phyloP scores from a whole-genome alignment of 2,888 invertebrate genomes.

The Caenorhabditis uteleia region DNA sequence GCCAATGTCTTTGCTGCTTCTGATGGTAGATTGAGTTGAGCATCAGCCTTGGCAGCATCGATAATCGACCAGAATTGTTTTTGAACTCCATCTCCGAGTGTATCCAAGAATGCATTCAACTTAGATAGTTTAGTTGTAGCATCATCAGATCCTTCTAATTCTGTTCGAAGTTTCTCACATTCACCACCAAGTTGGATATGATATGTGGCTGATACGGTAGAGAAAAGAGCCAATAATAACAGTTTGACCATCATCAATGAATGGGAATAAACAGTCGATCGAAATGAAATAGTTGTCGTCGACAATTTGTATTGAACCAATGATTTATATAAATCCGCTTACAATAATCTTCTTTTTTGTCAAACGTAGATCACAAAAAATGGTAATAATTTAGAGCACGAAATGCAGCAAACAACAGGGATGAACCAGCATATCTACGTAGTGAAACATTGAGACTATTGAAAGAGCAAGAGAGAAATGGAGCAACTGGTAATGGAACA shows the following conservation, averaged over 20 bases:
- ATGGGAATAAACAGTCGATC: too few species aligned
- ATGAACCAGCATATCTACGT: slow-evolving; percentile 57
- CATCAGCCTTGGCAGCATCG: slow-evolving; percentile 29
- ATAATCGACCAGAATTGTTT: slow-evolving; percentile 28
- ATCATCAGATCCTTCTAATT: slow-evolving; percentile 21
- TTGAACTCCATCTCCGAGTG: slow-evolving; percentile 11
- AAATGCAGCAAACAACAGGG: slow-evolving; percentile 13
- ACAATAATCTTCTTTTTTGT: too few species aligned
- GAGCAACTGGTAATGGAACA: slow-evolving; percentile 14
- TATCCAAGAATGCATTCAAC: slow-evolving; percentile 22
- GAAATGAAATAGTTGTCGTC: too few species aligned
- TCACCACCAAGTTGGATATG: slow-evolving; percentile 18
- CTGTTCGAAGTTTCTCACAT: slow-evolving; percentile 15
- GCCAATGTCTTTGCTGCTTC: slow-evolving; percentile 19
- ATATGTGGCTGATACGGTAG: background rate
- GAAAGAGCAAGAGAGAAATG: slow-evolving; percentile 56
- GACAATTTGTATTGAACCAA: too few species aligned
- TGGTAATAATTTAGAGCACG: slow-evolving; percentile 33
- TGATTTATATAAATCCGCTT: too few species aligned
- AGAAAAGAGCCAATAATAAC: background rate
- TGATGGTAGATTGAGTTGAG: slow-evolving; percentile 14
- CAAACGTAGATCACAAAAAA: too few species aligned
- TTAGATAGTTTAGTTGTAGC: slow-evolving; percentile 14
- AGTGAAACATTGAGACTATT: slow-evolving; percentile 64
- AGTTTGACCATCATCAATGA: too few species aligned